Conservation (phyloP, 2,888 invertebrate species). For the Drosophila longiperda region DNA sequence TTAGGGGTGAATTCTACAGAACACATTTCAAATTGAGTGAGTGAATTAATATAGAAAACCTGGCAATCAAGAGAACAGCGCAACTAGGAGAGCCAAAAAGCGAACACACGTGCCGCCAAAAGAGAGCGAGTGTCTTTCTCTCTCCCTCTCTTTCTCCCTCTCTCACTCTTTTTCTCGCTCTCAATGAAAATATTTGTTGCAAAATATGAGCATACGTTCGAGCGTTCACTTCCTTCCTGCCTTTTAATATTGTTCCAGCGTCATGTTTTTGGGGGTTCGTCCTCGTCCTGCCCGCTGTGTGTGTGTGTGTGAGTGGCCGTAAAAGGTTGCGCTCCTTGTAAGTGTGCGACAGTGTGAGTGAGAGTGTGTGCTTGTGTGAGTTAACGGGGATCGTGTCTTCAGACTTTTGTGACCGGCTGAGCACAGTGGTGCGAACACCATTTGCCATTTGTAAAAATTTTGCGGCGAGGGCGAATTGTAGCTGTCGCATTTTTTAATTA, state of each 20-base stretch:
- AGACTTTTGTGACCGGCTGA: slow-evolving; percentile 53
- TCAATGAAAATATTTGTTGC: slow-evolving; percentile 56
- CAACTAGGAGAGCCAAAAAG: slow-evolving; percentile 19
- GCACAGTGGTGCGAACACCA: slow-evolving; percentile 65
- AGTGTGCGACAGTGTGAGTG: slow-evolving; percentile 37
- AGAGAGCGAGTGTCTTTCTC: slow-evolving; percentile 19
- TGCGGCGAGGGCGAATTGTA: slow-evolving; percentile 5
- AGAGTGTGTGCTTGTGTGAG: slow-evolving; percentile 47
- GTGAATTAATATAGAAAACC: slow-evolving; percentile 77
- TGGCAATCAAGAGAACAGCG: slow-evolving; percentile 51
- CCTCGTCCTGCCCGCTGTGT: neutral
- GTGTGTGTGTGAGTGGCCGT: slow-evolving; percentile 43
- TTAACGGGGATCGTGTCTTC: slow-evolving; percentile 69
- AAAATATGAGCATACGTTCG: slow-evolving; percentile 76
- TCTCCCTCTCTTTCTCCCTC: slow-evolving; percentile 6
- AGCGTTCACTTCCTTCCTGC: slow-evolving; percentile 69
- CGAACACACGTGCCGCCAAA: slow-evolving; percentile 15
- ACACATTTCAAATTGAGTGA: slow-evolving; percentile 75
- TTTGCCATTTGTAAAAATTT: neutral
- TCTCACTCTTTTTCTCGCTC: slow-evolving; percentile 16
- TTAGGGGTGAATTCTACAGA: slow-evolving; percentile 82
- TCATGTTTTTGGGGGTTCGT: slow-evolving; percentile 55
- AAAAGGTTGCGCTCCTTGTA: slow-evolving; percentile 51
- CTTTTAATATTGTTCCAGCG: slow-evolving; percentile 29
- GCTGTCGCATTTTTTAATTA: neutral